Evolutionary conservation across 2,113 vertebrate species (phyloP), one percentile per base, ranked within the genome.

Genomic region (Psilopogon haemacephalus): DNA sequence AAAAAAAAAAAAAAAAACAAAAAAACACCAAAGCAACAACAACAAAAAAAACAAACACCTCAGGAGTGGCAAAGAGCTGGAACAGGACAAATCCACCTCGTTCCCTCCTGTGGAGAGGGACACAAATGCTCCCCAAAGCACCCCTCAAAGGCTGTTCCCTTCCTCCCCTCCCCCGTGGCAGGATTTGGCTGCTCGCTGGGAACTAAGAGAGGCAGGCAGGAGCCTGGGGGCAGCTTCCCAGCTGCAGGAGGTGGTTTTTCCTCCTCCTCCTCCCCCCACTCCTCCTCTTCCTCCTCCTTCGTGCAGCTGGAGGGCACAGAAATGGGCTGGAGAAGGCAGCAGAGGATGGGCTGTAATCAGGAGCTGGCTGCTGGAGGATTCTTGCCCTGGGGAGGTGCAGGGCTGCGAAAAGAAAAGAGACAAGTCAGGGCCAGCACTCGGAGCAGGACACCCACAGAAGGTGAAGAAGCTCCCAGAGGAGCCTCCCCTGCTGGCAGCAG

Each of bases 361-460:
- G 98, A 95, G 64, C 96, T 95, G 93, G 97, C 91, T 77, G 97
- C 91, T 77, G 97, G 94, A 71, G 84, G 90, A 67, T 97, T 97
- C 93, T 97, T 94, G 96, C 96, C 58, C 75, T 97, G 97, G 33
- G 60, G 95, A 50, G 97, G 94, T 92, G 89, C 91, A 12, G 97
- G 35, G 93, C 98, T 97, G 95, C 86, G 70, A 17, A 27, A 81
- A 89, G 68, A 64, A 64, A 6, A 65, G 50, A 93, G 63, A 83
- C 23, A 32, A 95, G 88, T 91, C 95, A 95, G 5, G 35, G 95
- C 90, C 76, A 30, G 11, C 33, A 5, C 48, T 35, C 17, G 16
- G 80, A 13, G 26, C 74, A 74, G 77, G 58, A 13, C 37, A 23
- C 8, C 0, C 1, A 6, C n/a, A 21, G 32, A 52, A 44, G 0